Conservation (phyloP, 2,113 vertebrate species). For the Saguinus imperator region DNA sequence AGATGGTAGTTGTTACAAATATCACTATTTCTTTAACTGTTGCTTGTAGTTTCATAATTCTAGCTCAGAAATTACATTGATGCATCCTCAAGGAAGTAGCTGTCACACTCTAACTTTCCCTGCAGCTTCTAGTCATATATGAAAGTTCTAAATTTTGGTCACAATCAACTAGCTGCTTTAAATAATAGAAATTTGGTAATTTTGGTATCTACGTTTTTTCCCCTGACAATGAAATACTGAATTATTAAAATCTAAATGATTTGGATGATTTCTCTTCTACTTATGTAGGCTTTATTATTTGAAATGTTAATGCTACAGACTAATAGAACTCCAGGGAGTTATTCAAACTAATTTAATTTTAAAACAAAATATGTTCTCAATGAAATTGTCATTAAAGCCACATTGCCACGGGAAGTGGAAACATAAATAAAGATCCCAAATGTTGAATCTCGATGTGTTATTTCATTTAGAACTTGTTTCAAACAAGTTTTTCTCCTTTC, state of each 20-base stretch:
- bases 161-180: not conserved
- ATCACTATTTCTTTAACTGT: not conserved
- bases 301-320: not conserved
- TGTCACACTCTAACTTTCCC: not conserved
- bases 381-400: not conserved
- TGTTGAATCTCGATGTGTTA: not conserved
- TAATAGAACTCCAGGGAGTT: not conserved
- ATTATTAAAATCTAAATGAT: constrained; percentile 4
- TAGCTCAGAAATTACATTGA: not conserved
- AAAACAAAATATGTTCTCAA: not conserved
- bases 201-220: not conserved
- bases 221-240: not conserved
- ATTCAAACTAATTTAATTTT: constrained; percentile 39
- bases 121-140: not conserved
- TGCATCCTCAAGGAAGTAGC: accelerated
- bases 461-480: constrained; percentile 21
- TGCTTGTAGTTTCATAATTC: not conserved
- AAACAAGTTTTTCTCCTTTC: constrained; percentile 13
- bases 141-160: not conserved
- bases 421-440: not conserved
- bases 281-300: not conserved
- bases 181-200: not conserved
- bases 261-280: not conserved
- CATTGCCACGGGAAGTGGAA: not conserved
- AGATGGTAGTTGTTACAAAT: constrained; percentile 64